A percentile compares a stretch with the other conserved stretches of the same genome.
phyloP scores from a whole-genome alignment of 2,797 vertebrate species.

The Eidolon dupreanum region DNA sequence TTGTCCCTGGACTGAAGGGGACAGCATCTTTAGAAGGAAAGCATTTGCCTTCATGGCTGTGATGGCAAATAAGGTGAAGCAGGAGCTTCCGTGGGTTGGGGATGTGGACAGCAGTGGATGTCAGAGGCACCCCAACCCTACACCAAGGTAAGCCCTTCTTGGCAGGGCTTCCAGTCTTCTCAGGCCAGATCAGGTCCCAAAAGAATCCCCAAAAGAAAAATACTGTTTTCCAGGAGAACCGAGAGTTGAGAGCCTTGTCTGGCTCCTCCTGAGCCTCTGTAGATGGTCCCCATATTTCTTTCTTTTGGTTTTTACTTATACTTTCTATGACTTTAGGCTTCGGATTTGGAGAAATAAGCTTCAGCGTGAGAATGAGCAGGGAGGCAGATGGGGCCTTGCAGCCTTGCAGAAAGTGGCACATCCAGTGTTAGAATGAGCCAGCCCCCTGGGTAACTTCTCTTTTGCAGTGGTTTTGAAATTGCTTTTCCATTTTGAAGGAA shows the following conservation, averaged over 20 bases:
- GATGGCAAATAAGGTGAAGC: neutral
- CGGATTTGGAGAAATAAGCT: neutral
- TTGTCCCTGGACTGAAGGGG: too few relatives aligned
- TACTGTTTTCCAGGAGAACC: neutral
- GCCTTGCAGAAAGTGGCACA: neutral
- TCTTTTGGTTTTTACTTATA: neutral
- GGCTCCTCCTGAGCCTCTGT: neutral
- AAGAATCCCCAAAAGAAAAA: neutral
- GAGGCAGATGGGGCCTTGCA: neutral
- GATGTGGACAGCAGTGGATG: neutral
- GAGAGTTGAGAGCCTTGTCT: neutral
- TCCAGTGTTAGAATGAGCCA: slow-evolving; percentile 11
- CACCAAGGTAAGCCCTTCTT: neutral
- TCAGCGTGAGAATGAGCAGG: neutral
- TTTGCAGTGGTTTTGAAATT: slow-evolving; percentile 74
- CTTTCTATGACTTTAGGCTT: neutral
- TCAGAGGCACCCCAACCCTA: neutral
- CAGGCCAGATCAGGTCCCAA: neutral
- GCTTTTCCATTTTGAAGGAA: slow-evolving; percentile 76
- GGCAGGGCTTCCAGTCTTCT: neutral
- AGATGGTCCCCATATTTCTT: neutral
- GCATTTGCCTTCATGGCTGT: neutral
- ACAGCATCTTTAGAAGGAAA: neutral
- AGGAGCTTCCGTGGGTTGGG: neutral
- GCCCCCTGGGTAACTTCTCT: slow-evolving; percentile 57